Base-by-base conservation (phyloP, 2,888 invertebrate species). In the Tethea ocularis region DNA sequence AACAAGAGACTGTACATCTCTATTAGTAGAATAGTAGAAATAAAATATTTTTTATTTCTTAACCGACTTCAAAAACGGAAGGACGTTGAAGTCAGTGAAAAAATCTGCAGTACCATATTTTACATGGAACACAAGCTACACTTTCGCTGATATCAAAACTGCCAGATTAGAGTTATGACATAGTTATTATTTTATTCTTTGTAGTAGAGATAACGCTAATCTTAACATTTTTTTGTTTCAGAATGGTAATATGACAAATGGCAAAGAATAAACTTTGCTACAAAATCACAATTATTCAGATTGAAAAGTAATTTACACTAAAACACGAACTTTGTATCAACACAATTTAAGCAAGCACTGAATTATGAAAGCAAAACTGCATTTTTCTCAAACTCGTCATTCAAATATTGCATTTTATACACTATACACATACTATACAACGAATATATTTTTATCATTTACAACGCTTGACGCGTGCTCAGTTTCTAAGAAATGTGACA, bases 191-290 rank as follows among this genome's bases (percentile, higher is more conserved):
- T n/a, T n/a, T n/a, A n/a, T n/a, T n/a, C n/a, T 15, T 15, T n/a
- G 15, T 38, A 15, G 5, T 41, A 5, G 41, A 2, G 41, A 41
- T 41, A 17, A 41, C 41, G 17, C 15, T 41, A 15, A 41, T 17
- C 36, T 38, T 15, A 20, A 17, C 41, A 2, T 46, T 46, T 15
- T 38, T 69, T 79, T 77, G 57, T 85, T 84, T 59, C 86, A 86
- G 86, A 85, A 85, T 61, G 91, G 89, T 56, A 87, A 84, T 72
- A 82, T 91, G 71, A 85, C 88, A 62, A 92, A 92, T 58, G 92
- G 92, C 58, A 86, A 88, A 33, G 33, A 33, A 46, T 46, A 46
- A 46, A 46, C 41, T n/a, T 4, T 13, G 36, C 38, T 7, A n/a
- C n/a, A 15, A 38, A 38, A 38, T 38, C n/a, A n/a, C 4, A 38